Evolutionary conservation across 2,113 vertebrate species (phyloP).

Genomic region (Thunnus maccoyii): DNA sequence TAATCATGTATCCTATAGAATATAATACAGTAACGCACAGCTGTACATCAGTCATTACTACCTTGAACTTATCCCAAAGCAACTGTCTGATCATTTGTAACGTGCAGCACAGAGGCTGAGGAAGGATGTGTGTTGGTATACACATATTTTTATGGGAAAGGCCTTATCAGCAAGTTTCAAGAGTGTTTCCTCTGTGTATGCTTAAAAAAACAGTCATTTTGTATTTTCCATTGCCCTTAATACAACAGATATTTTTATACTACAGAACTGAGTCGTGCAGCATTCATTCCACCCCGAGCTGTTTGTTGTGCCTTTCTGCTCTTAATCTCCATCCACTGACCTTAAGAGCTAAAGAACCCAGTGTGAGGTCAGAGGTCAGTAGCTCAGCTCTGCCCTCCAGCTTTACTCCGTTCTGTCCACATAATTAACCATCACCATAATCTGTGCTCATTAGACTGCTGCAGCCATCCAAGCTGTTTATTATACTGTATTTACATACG

Average conservation of each 20-base stretch:
- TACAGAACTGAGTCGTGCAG: neutral
- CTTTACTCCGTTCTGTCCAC: conserved; percentile 65
- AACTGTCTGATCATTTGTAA: neutral
- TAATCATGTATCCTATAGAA: too few relatives aligned
- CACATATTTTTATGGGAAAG: neutral
- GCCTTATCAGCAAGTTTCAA: too few relatives aligned
- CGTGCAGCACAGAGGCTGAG: neutral
- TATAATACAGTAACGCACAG: too few relatives aligned
- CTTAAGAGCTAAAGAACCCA: conserved; percentile 55
- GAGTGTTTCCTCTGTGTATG: neutral
- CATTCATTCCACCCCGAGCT: neutral
- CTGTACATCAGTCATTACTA: neutral
- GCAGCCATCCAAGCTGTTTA: conserved; percentile 50
- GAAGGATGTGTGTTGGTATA: neutral
- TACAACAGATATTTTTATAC: too few relatives aligned
- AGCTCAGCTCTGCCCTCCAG: conserved; percentile 55
- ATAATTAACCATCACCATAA: conserved; percentile 73
- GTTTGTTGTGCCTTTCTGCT: conserved; percentile 50
- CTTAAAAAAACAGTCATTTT: too few relatives aligned
- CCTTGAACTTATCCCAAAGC: too few relatives aligned
- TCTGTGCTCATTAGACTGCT: conserved; percentile 58
- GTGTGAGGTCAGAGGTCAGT: conserved; percentile 62
- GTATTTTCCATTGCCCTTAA: neutral
- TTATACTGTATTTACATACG: conserved; percentile 58
- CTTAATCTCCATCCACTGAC: conserved; percentile 63